phyloP scores from a whole-genome alignment of 2,888 invertebrate genomes.

The Metallyticus violacea region DNA sequence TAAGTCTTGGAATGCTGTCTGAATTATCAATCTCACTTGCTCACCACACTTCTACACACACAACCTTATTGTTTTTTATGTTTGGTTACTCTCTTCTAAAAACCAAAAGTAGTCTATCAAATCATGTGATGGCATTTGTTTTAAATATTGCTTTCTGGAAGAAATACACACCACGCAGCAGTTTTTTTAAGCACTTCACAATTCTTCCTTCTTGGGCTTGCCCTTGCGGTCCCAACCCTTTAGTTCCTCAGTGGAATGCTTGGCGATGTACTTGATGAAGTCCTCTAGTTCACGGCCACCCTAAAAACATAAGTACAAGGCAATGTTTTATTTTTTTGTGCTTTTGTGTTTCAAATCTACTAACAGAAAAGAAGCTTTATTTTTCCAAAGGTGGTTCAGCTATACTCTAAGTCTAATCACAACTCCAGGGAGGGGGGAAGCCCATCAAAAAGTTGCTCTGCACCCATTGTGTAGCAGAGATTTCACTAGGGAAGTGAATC shows the following conservation, averaged over 20 bases:
- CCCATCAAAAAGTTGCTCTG: too few species aligned
- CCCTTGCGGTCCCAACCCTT: slow-evolving; percentile 86
- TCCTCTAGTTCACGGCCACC: slow-evolving; percentile 92
- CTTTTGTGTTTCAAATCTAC: too few species aligned
- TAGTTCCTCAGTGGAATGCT: slow-evolving; percentile 84
- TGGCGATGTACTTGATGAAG: slow-evolving; percentile 91
- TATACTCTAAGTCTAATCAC: too few species aligned
- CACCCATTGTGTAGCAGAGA: too few species aligned
- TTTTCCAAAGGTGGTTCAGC: too few species aligned
- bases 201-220: slow-evolving; percentile 61
- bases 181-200: slow-evolving; percentile 45
- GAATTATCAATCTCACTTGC: background rate
- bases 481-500: too few species aligned
- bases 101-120: slow-evolving; percentile 11
- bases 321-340: too few species aligned
- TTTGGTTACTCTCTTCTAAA: background rate
- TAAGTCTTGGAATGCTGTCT: background rate
- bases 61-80: background rate
- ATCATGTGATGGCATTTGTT: background rate
- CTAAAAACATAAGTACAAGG: slow-evolving; percentile 52
- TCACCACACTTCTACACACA: background rate
- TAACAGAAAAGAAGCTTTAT: too few species aligned
- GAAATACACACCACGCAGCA: background rate
- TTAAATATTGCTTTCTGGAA: slow-evolving; percentile 16
- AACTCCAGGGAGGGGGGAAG: too few species aligned